Conservation (phyloP, 1,140 invertebrate genomes). For the Drosophila albomicans region DNA sequence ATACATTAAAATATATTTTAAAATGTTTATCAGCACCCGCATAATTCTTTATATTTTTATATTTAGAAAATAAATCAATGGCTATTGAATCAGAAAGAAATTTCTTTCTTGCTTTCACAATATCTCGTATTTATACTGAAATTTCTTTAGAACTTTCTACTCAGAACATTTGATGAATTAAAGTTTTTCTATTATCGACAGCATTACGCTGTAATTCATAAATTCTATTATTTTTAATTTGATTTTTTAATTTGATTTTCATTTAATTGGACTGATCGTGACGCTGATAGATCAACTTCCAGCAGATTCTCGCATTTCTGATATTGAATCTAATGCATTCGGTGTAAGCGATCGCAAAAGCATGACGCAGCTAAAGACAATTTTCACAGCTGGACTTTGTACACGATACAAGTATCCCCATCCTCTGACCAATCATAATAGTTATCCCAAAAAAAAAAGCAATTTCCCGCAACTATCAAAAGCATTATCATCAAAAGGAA, state of each 20-base stretch:
- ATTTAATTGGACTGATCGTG: slow-evolving; percentile 37
- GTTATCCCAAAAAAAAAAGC: slow-evolving; percentile 51
- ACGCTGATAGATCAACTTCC: slow-evolving; percentile 19
- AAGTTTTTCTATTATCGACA: no score
- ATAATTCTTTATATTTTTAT: not conserved
- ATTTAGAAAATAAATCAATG: not conserved
- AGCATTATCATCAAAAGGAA: slow-evolving; percentile 57
- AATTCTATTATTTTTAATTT: not conserved
- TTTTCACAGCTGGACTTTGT: slow-evolving; percentile 44
- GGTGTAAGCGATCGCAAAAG: slow-evolving; percentile 17
- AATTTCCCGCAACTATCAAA: slow-evolving; percentile 66
- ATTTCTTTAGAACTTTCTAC: not conserved
- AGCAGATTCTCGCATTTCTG: slow-evolving; percentile 13
- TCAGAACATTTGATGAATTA: no score
- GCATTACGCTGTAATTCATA: not conserved
- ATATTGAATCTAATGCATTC: slow-evolving; percentile 20
- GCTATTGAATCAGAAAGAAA: not conserved
- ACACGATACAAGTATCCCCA: not conserved
- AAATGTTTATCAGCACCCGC: not conserved
- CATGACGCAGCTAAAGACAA: slow-evolving; percentile 43
- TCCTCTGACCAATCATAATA: slow-evolving; percentile 16
- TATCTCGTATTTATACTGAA: not conserved
- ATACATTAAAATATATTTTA: not conserved
- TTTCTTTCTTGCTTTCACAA: not conserved
- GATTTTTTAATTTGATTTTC: slow-evolving; percentile 20